phyloP scores from a whole-genome alignment of 2,797 vertebrate genomes.

The Lateolabrax maculatus region DNA sequence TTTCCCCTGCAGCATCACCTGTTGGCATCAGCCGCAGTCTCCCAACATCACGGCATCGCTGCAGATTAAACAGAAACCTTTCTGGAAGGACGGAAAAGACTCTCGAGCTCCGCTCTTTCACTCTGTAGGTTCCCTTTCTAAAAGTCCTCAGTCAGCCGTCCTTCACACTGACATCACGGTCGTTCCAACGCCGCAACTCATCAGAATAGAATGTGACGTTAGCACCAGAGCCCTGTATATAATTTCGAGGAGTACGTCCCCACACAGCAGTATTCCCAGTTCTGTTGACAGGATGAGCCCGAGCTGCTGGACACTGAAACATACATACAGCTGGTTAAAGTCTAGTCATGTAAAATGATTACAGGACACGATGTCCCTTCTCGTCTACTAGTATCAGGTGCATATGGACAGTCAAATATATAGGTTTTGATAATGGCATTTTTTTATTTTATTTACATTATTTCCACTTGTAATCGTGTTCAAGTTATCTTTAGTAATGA shows the following conservation, averaged over 20 bases:
- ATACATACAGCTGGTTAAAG: background rate
- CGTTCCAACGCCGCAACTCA: background rate
- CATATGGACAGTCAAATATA: background rate
- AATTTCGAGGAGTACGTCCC: background rate
- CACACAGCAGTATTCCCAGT: background rate
- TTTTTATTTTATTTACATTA: background rate
- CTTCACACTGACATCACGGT: no score
- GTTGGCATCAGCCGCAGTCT: background rate
- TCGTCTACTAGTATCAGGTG: background rate
- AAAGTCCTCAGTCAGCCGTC: background rate
- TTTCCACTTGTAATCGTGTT: conserved; percentile 4
- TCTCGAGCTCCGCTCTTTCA: background rate
- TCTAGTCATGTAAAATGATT: background rate
- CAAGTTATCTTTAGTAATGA: background rate
- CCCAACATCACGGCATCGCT: background rate
- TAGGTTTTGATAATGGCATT: conserved; percentile 3
- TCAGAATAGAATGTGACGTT: background rate
- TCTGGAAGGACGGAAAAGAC: conserved; percentile 28
- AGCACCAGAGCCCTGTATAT: background rate
- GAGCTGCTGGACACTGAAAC: background rate
- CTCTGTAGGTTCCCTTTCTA: background rate
- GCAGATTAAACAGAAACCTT: background rate
- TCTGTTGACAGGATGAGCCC: background rate
- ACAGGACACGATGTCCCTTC: background rate
- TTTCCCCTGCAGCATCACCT: background rate